These are phyloP conservation scores for Amiota communis DNA, from an alignment of 2,888 invertebrate genomes.

Conservation along the genomic window DNA sequence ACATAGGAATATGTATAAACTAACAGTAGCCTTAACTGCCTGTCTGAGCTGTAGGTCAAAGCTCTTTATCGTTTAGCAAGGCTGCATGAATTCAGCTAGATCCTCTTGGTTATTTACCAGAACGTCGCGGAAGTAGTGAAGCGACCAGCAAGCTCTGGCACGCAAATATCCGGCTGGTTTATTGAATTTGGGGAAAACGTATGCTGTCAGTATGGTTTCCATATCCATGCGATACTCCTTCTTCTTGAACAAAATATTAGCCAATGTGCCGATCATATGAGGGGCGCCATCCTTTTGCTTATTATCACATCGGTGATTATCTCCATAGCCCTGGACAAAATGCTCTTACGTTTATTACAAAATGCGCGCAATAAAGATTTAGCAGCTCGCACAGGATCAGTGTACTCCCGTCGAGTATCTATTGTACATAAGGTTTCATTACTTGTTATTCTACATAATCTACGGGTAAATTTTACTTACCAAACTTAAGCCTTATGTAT, in stretches of 20 bases:
- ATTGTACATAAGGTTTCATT: conserved; percentile 46
- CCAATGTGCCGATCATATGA: conserved; percentile 96
- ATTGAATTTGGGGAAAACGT: conserved; percentile 94
- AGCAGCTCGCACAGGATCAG: conserved; percentile 95
- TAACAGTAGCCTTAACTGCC: conserved; percentile 98
- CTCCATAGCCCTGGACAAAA: conserved; percentile 94
- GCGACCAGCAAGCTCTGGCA: conserved; percentile 95
- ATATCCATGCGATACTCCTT: conserved; percentile 94
- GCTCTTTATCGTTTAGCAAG: conserved; percentile 87
- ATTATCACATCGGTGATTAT: conserved; percentile 78
- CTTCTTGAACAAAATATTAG: conserved; percentile 92
- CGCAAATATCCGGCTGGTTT: conserved; percentile 87
- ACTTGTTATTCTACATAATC: conserved; percentile 1
- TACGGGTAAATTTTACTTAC: conserved; percentile 73
- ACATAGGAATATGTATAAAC: conserved; percentile 90
- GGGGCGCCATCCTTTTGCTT: conserved; percentile 96
- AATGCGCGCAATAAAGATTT: conserved; percentile 90
- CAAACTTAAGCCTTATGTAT: conserved; percentile 96
- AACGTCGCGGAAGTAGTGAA: conserved; percentile 91
- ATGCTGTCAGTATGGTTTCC: conserved; percentile 90
- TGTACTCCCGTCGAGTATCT: conserved; percentile 98
- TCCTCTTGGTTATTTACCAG: conserved; percentile 88
- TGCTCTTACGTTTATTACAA: conserved; percentile 94
- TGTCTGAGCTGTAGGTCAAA: too few species aligned
- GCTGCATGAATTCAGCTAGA: conserved; percentile 87